phyloP scores from a whole-genome alignment of 2,113 vertebrate genomes.

The Taxidea taxus region DNA sequence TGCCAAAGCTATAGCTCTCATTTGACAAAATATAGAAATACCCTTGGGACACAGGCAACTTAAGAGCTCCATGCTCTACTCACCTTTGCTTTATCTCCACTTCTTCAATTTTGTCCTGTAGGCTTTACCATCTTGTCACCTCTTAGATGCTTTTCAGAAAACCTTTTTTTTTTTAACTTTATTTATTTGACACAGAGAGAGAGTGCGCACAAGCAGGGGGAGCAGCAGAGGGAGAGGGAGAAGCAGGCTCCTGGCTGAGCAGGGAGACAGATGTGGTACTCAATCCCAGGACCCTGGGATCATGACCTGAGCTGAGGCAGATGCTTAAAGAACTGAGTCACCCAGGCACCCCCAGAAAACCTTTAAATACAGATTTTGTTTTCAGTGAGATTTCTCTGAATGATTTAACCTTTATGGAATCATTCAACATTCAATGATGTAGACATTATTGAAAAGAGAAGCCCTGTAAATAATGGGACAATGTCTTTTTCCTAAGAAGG shows the following conservation, averaged over 20 bases:
- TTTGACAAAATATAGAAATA: neutral
- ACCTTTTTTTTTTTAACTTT: neutral
- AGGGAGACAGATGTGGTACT: neutral
- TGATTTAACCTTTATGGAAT: constrained; percentile 35
- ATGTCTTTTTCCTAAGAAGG: neutral
- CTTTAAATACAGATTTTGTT: neutral
- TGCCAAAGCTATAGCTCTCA: neutral
- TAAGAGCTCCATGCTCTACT: neutral
- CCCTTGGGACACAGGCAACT: neutral
- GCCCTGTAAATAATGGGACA: neutral
- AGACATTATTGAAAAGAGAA: neutral
- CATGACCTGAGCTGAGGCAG: neutral
- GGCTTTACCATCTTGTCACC: neutral
- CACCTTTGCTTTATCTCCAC: neutral
- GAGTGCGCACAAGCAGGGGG: neutral
- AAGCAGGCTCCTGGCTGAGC: neutral
- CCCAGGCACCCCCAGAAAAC: neutral
- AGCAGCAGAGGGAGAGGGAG: neutral
- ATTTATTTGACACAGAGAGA: neutral
- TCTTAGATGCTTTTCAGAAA: neutral
- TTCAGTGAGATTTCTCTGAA: constrained; percentile 7
- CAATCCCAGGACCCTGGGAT: neutral
- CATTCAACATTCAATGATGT: neutral
- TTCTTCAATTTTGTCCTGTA: neutral
- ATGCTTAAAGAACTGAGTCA: neutral